phyloP scores from a whole-genome alignment of 2,113 vertebrate species.

The Chloroceryle aenea region DNA sequence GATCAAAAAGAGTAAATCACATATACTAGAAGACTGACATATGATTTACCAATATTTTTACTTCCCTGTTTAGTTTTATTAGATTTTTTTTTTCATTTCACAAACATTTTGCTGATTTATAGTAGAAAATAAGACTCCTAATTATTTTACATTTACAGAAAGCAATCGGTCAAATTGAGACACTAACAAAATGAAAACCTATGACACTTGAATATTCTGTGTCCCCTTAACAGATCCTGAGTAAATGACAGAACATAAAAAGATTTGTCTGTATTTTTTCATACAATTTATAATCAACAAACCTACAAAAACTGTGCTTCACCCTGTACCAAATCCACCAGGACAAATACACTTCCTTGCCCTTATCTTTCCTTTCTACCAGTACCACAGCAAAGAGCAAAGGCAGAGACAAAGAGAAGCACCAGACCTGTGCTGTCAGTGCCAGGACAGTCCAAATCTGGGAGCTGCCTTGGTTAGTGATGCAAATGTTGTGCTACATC shows the following conservation, averaged over 20 bases:
- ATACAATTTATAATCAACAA: not conserved
- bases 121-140: not conserved
- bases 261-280: not conserved
- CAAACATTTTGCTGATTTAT: not conserved
- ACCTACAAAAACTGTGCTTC: not conserved
- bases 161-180: not conserved
- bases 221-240: not conserved
- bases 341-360: not conserved
- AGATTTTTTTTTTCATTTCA: not conserved
- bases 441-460: not conserved
- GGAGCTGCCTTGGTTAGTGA: not conserved
- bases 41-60: not conserved
- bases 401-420: not conserved
- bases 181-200: not conserved
- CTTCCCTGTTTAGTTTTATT: not conserved
- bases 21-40: not conserved
- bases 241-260: not conserved
- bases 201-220: not conserved
- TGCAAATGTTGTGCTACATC: not conserved
- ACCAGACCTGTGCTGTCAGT: not conserved
- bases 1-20: not conserved
- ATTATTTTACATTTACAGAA: not conserved
- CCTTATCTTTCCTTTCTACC: not conserved
- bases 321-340: not conserved
- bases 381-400: not conserved